Conservation (phyloP, 1,140 invertebrate genomes). For the Adelges cooleyi region DNA sequence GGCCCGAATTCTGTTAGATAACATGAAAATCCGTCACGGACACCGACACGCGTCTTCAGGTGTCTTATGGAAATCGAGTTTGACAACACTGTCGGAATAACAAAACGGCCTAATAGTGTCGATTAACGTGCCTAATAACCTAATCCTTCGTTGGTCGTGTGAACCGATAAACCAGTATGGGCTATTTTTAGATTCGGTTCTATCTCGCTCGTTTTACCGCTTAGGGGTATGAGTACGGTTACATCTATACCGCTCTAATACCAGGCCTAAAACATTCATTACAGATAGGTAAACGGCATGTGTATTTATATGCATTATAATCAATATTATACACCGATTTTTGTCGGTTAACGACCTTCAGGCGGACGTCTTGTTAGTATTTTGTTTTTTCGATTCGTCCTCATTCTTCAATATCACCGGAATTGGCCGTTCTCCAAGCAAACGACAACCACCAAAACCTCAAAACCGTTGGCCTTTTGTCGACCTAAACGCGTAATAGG, state of each 20-base stretch:
- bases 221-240: background rate
- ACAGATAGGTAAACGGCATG: too few species aligned
- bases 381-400: background rate
- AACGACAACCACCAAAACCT: constrained; percentile 17
- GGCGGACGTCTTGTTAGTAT: too few species aligned
- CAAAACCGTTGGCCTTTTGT: background rate
- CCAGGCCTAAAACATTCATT: too few species aligned
- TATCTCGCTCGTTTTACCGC: background rate
- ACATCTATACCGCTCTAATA: too few species aligned
- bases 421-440: constrained; percentile 25
- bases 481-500: too few species aligned
- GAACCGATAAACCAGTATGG: background rate
- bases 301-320: too few species aligned
- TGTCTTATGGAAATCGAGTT: background rate
- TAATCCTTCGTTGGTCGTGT: constrained; percentile 4
- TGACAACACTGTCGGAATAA: background rate
- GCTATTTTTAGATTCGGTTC: background rate
- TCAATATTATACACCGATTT: background rate
- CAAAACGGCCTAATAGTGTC: too few species aligned
- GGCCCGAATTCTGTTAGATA: too few species aligned
- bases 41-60: background rate
- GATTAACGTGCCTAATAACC: background rate
- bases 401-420: constrained; percentile 9
- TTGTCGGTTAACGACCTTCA: constrained; percentile 25
- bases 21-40: too few species aligned